Evolutionary conservation across 2,888 invertebrate species (phyloP), one percentile per base, ranked within the genome.

Genomic region (Andrena praecox): DNA sequence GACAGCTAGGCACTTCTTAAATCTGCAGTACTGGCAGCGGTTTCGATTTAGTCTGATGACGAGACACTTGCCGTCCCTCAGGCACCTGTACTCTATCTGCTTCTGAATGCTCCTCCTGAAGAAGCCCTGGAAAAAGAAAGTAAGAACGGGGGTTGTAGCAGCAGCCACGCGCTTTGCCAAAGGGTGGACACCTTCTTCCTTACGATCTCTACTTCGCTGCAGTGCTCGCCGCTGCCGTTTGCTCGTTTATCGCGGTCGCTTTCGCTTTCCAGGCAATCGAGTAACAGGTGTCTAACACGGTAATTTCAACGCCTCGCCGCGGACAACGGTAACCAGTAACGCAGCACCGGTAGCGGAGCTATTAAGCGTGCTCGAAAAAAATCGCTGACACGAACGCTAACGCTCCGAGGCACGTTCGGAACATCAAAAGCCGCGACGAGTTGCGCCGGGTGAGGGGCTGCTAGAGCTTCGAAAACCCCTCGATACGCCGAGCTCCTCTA

Each of bases 61-160:
- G 92, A 98, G 95, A 94, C 99, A 99, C 95, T 98, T 98, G 91
- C 98, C 98, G 95, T 98, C 98, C 86, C 98, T 95, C 91, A 99
- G 95, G 94, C 99, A 99, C 92, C 98, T 96, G 95, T 99, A 99
- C 94, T 99, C 99, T 92, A 99, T 99, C 95, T 99, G 98, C 94
- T 99, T 98, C 94, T 99, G 99, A 92, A 99, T 99, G 94, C 98
- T 98, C 86, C 99, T 96, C 80, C 99, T 96, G 95, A 99, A 99
- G 95, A 99, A 99, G 84, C 99, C 99, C 98, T 99, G 95, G 20
- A 95, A 95, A 84, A 90, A 90, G 84, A 72, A 76, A 80, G 24
- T 59, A 66, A 56, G 3, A 20, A 31, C 8, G 16, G 42, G 42
- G 42, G 42, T 42, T 20, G 20, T 67, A 27, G 48, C 52, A 48